Evolutionary conservation across 2,113 vertebrate genomes (phyloP).

Genomic region (Plecotus auritus): DNA sequence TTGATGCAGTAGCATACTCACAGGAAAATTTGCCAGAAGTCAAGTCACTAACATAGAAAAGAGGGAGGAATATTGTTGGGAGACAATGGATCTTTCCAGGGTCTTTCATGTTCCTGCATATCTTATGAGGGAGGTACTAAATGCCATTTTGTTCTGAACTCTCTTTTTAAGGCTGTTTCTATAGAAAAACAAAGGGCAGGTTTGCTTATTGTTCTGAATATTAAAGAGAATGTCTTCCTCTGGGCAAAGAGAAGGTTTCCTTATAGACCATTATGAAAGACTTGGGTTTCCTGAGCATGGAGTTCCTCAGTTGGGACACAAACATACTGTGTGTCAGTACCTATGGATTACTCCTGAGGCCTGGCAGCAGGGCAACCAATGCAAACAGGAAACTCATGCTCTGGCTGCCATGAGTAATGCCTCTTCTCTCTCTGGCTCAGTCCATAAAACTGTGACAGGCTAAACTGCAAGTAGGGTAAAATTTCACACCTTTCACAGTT

Average conservation of each 20-base stretch:
- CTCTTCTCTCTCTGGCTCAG: neutral
- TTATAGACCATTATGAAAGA: neutral
- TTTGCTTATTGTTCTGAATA: neutral
- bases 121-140: neutral
- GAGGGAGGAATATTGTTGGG: neutral
- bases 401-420: neutral
- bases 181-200: neutral
- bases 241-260: neutral
- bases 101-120: neutral
- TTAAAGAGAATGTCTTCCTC: neutral
- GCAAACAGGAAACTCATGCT: rapidly evolving
- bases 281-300: neutral
- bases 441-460: neutral
- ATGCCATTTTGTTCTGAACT: neutral
- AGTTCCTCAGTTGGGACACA: neutral
- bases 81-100: neutral
- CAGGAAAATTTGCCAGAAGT: neutral
- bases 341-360: neutral
- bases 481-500: neutral
- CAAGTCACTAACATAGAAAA: neutral
- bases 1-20: neutral
- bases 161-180: neutral
- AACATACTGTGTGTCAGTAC: neutral
- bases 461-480: neutral
- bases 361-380: too few relatives aligned